A percentile compares a stretch with the other conserved stretches of the same genome.
Conservation (phyloP, 2,888 invertebrate species). For the Panopea generosa region DNA sequence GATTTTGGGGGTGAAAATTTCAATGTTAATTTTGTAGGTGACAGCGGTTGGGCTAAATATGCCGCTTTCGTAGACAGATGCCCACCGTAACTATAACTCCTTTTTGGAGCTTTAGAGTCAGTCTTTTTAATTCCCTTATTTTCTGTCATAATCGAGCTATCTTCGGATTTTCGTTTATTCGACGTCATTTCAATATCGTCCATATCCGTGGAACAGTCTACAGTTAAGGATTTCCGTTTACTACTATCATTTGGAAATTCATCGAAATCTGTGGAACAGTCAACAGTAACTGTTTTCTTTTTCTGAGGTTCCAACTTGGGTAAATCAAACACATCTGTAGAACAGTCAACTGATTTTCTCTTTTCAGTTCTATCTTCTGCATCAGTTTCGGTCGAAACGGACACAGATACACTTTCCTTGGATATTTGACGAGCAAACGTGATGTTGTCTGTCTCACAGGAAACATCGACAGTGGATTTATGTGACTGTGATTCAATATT, state of each 20-base stretch:
- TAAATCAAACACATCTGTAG: constrained; percentile 54
- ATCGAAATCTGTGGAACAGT: constrained; percentile 24
- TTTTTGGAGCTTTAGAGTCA: constrained; percentile 37
- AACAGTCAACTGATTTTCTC: constrained; percentile 43
- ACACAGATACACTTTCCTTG: constrained; percentile 55
- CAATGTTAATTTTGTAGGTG: constrained; percentile 58
- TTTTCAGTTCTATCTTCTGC: constrained; percentile 7
- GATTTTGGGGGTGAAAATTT: constrained; percentile 41
- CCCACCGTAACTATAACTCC: constrained; percentile 48
- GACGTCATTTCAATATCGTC: constrained; percentile 16
- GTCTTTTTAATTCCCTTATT: constrained; percentile 26
- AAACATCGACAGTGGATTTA: constrained; percentile 53
- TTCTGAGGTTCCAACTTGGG: constrained; percentile 28
- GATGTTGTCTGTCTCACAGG: constrained; percentile 61
- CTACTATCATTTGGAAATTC: constrained; percentile 29
- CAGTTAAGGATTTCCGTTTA: constrained; percentile 42
- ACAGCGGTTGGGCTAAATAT: constrained; percentile 51
- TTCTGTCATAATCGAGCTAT: constrained; percentile 19
- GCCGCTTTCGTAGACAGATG: constrained; percentile 47
- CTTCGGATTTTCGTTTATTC: constrained; percentile 42
- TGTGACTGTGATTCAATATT: constrained; percentile 2
- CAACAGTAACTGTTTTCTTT: constrained; percentile 19
- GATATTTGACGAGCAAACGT: constrained; percentile 35
- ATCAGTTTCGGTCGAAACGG: constrained; percentile 50
- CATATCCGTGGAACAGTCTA: constrained; percentile 52